A percentile compares a stretch with the other conserved stretches of the same genome.
Conservation (phyloP, 2,797 vertebrate species). For the Acridotheres tristis region DNA sequence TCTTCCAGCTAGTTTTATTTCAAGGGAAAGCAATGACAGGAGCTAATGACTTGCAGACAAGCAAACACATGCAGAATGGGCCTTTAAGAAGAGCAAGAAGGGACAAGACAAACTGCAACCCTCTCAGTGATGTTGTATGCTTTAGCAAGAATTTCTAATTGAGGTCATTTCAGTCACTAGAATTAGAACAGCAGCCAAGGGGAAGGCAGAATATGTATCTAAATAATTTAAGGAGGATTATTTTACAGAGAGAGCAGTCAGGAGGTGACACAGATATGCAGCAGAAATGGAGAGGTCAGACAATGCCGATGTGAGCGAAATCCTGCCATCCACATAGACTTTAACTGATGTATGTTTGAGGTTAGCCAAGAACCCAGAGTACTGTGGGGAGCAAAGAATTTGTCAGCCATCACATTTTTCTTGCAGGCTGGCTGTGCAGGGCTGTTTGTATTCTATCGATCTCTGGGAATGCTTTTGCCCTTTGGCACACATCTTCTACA, state of each 20-base stretch:
- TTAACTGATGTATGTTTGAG: neutral
- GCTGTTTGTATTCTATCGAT: neutral
- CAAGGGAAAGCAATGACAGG: conserved; percentile 38
- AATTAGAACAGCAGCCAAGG: conserved; percentile 49
- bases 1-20: conserved; percentile 21
- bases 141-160: conserved; percentile 65
- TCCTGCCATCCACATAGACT: neutral
- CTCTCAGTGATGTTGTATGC: conserved; percentile 3
- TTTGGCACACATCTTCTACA: neutral
- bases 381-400: neutral
- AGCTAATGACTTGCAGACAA: conserved; percentile 24
- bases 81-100: conserved; percentile 17
- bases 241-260: conserved; percentile 48
- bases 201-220: conserved; percentile 39
- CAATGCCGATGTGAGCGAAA: conserved; percentile 11
- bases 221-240: conserved; percentile 67
- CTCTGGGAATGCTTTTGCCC: neutral
- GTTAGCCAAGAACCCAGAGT: neutral
- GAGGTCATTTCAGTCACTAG: conserved; percentile 48
- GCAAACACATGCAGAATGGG: neutral
- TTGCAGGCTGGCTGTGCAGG: neutral
- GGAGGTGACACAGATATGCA: conserved; percentile 35
- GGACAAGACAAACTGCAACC: neutral
- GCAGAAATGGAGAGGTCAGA: conserved; percentile 33
- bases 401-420: conserved; percentile 24